phyloP scores from a whole-genome alignment of 2,797 vertebrate species.

The Florisuga fusca region DNA sequence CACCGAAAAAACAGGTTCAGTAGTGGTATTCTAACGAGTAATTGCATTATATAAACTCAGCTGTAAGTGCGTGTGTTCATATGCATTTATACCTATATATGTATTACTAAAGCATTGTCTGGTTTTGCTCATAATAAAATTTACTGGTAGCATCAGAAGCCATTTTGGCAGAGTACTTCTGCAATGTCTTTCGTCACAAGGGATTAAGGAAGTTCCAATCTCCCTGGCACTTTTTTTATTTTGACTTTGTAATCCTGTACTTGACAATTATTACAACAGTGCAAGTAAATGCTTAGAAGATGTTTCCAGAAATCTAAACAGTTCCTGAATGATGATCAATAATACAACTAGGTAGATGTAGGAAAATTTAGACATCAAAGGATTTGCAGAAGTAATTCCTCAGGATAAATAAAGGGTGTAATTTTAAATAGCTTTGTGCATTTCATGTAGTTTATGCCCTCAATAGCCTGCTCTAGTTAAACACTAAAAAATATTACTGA shows the following conservation, averaged over 20 bases:
- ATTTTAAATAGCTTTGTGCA: background rate
- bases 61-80: background rate
- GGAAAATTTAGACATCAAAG: background rate
- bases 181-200: background rate
- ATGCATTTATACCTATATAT: rapidly evolving
- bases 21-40: background rate
- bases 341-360: background rate
- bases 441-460: background rate
- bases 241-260: background rate
- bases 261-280: background rate
- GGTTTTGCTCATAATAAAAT: background rate
- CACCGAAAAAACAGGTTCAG: background rate
- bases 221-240: background rate
- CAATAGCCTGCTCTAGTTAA: background rate
- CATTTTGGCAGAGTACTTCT: background rate
- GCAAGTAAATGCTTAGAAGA: background rate
- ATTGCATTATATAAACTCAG: background rate
- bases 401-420: background rate
- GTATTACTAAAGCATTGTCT: background rate
- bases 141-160: background rate
- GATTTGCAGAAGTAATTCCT: background rate
- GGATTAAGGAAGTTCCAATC: background rate
- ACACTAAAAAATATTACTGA: background rate
- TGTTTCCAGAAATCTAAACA: background rate
- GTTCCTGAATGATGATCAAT: background rate